Evolutionary conservation across 2,113 vertebrate species (phyloP).

Genomic region (Leptocoma aspasia): DNA sequence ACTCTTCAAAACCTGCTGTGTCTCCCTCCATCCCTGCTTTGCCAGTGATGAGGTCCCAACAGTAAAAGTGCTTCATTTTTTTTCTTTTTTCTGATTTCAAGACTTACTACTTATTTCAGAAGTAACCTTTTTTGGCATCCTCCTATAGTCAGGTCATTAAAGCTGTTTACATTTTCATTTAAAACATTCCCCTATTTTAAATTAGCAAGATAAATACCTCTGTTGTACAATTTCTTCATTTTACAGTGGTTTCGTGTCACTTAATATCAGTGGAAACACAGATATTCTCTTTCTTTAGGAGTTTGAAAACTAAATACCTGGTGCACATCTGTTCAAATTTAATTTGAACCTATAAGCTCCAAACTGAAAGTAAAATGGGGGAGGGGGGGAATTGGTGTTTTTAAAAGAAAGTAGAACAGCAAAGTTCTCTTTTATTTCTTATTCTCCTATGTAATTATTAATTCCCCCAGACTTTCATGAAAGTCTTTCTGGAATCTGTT

Average conservation of each 20-base stretch:
- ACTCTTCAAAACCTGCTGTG: background rate
- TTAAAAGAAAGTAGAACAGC: slow-evolving; percentile 18
- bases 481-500: slow-evolving; percentile 22
- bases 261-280: background rate
- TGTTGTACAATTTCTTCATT: background rate
- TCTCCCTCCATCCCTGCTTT: background rate
- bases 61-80: background rate
- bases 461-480: background rate
- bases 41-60: background rate
- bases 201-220: background rate
- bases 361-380: slow-evolving; percentile 19
- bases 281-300: background rate
- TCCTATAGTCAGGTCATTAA: background rate
- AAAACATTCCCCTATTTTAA: background rate
- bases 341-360: slow-evolving; percentile 2
- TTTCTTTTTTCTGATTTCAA: slow-evolving; percentile 10
- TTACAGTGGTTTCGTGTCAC: background rate
- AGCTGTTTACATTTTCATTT: slow-evolving; percentile 1
- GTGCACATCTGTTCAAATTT: slow-evolving; percentile 55
- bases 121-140: background rate
- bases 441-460: background rate
- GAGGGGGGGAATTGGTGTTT: background rate
- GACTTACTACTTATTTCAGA: background rate
- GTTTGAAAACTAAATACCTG: slow-evolving; percentile 32
- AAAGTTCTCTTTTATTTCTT: slow-evolving; percentile 23